Percentiles rank a stretch among this genome's conserved stretches.
Evolutionary conservation across 2,797 vertebrate genomes (phyloP).

Genomic region (Okamejei kenojei): DNA sequence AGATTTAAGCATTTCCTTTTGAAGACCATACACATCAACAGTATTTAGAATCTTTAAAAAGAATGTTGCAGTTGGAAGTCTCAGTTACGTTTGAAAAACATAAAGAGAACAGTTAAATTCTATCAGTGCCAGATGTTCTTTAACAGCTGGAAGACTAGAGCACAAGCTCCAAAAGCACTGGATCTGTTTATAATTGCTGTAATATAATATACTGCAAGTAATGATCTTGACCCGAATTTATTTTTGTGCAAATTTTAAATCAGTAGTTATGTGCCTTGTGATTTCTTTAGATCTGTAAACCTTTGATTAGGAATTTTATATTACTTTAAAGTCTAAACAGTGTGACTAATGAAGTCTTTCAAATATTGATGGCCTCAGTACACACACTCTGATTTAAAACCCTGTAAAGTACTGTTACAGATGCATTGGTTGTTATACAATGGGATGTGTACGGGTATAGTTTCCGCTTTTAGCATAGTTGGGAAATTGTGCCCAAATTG

Average conservation of each 20-base stretch:
- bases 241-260: constrained; percentile 12
- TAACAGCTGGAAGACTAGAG: constrained; percentile 9
- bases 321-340: constrained; percentile 29
- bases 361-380: not conserved
- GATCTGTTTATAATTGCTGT: constrained; percentile 1
- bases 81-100: constrained; percentile 18
- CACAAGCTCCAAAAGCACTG: not conserved
- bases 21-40: not conserved
- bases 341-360: constrained; percentile 20
- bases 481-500: constrained; percentile 3
- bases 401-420: constrained; percentile 3
- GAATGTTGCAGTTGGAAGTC: constrained; percentile 17
- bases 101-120: constrained; percentile 34
- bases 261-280: not conserved
- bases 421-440: not conserved
- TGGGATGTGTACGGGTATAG: not conserved
- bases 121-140: constrained; percentile 35
- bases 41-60: constrained; percentile 26
- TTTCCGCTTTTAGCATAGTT: not conserved
- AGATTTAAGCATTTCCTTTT: not conserved
- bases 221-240: constrained; percentile 1
- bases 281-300: constrained; percentile 12
- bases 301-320: not conserved
- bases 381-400: constrained; percentile 14
- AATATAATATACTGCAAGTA: constrained; percentile 31